phyloP scores from a whole-genome alignment of 2,888 invertebrate genomes.

The Torymus auratus region DNA sequence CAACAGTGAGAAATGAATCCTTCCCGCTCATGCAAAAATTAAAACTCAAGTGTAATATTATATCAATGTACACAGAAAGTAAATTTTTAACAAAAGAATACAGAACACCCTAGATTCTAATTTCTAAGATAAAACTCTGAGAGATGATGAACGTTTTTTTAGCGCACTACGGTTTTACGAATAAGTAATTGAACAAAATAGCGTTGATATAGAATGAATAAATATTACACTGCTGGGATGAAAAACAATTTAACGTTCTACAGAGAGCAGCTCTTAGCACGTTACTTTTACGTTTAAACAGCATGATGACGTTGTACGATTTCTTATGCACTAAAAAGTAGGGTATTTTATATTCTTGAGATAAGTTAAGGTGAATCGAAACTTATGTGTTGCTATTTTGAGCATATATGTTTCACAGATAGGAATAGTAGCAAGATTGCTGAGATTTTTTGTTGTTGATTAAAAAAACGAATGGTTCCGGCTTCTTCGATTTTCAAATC shows the following conservation, averaged over 20 bases:
- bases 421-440: conserved; percentile 13
- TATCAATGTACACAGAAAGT: background rate
- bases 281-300: too few species aligned
- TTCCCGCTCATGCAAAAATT: conserved; percentile 23
- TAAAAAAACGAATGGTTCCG: conserved; percentile 33
- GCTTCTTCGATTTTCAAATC: conserved; percentile 17
- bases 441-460: conserved; percentile 14
- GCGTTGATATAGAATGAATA: too few species aligned
- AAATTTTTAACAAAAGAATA: conserved; percentile 25
- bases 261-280: conserved; percentile 1
- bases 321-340: conserved; percentile 3
- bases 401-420: conserved; percentile 21
- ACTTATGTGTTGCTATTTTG: conserved; percentile 4
- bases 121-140: background rate
- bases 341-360: conserved; percentile 31
- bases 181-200: too few species aligned
- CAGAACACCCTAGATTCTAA: conserved; percentile 29
- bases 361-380: conserved; percentile 2
- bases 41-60: too few species aligned
- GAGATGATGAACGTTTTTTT: background rate
- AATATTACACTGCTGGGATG: too few species aligned
- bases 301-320: too few species aligned
- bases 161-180: background rate
- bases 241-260: conserved; percentile 15
- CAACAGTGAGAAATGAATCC: background rate